Base-by-base conservation (phyloP, 2,113 vertebrate species). In the Pluvianellus socialis region DNA sequence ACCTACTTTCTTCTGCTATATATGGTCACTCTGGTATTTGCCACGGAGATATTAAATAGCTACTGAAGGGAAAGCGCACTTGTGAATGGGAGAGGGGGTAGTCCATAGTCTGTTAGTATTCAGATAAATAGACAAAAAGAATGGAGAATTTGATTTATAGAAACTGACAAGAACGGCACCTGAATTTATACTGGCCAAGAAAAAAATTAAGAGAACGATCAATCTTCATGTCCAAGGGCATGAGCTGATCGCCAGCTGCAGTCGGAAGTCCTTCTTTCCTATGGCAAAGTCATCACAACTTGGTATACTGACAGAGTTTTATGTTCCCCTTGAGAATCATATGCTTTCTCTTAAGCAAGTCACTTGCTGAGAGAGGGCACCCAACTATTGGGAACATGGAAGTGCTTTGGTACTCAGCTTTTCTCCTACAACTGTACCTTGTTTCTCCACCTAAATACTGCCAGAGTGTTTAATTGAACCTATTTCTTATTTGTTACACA, bases 401-500 rank as follows among this genome's bases (percentile, higher is more conserved):
- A 72, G 18, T 49, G 38, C 49, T 82, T 71, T 79, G 28, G n/a
- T 62, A 50, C 26, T 76, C 47, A 61, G 10, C 32, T 81, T 55
- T 33, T 92, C 35, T 72, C 27, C 68, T 91, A 61, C 22, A 87
- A 79, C 33, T 42, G 7, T 44, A 4, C 72, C 38, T 83, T n/a
- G 15, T 59, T 92, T 72, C 63, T 88, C 18, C 55, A 33, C 24
- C 27, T n/a, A 52, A 81, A 47, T 68, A 56, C 17, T 72, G 16
- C 7, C 26, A 21, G 11, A 32, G 63, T 79, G 72, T 88, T 88
- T 95, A 83, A 81, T 53, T 90, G 72, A 89, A 17, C 75, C 14
- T 95, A 44, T 86, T 87, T 95, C 45, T 88, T 92, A 94, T 89
- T 97, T 96, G 89, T 92, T 97, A 88, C 52, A 50, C 50, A 73